Evolutionary conservation across 2,888 invertebrate species (phyloP).

Genomic region (Xiphydria camelus): DNA sequence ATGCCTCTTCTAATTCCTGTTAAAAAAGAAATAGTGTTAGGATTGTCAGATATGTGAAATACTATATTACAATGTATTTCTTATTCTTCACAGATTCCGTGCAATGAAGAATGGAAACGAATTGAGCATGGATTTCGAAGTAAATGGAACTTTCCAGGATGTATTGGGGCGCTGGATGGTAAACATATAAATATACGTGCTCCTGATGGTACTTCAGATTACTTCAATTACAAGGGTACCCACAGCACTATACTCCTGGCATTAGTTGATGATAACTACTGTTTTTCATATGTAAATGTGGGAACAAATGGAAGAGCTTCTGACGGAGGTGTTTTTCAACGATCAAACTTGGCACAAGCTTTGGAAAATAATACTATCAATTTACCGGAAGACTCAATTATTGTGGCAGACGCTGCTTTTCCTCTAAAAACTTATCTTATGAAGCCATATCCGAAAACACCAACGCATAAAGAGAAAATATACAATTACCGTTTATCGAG

Average conservation of each 20-base stretch:
- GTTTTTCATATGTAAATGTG: slow-evolving; percentile 25
- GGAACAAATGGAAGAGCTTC: slow-evolving; percentile 24
- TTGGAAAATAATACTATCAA: slow-evolving; percentile 13
- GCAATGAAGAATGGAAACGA: slow-evolving; percentile 26
- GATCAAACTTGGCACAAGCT: slow-evolving; percentile 14
- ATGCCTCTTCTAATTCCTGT: too few species aligned
- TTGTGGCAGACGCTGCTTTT: slow-evolving; percentile 33
- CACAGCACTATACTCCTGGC: slow-evolving; percentile 34
- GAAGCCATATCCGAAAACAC: slow-evolving; percentile 20
- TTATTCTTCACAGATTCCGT: too few species aligned
- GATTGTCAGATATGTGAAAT: too few species aligned
- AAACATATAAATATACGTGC: slow-evolving; percentile 34
- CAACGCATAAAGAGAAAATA: slow-evolving; percentile 16
- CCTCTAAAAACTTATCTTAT: slow-evolving; percentile 22
- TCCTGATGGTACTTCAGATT: slow-evolving; percentile 28
- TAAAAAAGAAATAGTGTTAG: too few species aligned
- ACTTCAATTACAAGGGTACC: slow-evolving; percentile 33
- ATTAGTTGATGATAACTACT: slow-evolving; percentile 28
- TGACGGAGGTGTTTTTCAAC: slow-evolving; percentile 25
- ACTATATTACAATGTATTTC: too few species aligned
- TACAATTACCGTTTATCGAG: slow-evolving; percentile 30
- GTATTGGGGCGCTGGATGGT: too few species aligned
- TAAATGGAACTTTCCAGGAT: too few species aligned
- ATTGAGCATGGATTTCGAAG: slow-evolving; percentile 20
- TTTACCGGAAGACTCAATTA: slow-evolving; percentile 19